A percentile compares a stretch with the other conserved stretches of the same genome.
phyloP scores from a whole-genome alignment of 2,797 vertebrate species.

The Menidia menidia region DNA sequence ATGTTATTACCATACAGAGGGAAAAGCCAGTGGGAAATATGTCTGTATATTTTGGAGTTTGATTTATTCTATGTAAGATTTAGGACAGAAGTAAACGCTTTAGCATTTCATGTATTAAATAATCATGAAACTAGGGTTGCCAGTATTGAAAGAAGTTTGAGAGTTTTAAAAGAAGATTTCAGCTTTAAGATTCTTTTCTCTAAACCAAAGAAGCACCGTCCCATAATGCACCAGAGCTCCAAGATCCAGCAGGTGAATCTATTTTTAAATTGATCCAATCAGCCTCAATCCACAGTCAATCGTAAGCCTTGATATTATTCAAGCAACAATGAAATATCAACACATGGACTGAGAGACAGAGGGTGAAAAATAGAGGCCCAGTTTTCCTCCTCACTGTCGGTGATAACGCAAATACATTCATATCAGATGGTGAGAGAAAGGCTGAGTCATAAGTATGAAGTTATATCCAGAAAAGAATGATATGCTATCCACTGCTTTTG shows the following conservation, averaged over 20 bases:
- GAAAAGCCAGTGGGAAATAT: background rate
- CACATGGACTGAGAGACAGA: conserved; percentile 30
- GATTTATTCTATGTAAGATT: background rate
- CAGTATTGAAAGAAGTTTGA: background rate
- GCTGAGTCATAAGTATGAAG: conserved; percentile 18
- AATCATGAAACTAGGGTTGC: conserved; percentile 12
- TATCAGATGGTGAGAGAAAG: conserved; percentile 4
- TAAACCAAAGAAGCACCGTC: conserved; percentile 18
- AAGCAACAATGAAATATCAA: conserved; percentile 62
- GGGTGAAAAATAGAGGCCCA: conserved; percentile 22
- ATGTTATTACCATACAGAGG: no score
- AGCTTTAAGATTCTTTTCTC: conserved; percentile 37
- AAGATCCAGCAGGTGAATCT: conserved; percentile 39
- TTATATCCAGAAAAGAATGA: conserved; percentile 24
- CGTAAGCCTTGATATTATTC: conserved; percentile 67
- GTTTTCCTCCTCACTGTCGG: conserved; percentile 21
- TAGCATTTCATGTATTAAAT: conserved; percentile 17
- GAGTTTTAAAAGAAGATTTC: conserved; percentile 17
- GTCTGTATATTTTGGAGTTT: background rate
- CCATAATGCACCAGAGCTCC: conserved; percentile 26
- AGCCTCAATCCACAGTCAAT: conserved; percentile 63
- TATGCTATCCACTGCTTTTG: background rate
- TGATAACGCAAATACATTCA: conserved; percentile 30
- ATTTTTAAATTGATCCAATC: conserved; percentile 63
- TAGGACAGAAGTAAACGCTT: conserved; percentile 9